These are phyloP conservation scores for Stictocephala bisonia DNA, from an alignment of 2,888 invertebrate species.

Conservation along the genomic window DNA sequence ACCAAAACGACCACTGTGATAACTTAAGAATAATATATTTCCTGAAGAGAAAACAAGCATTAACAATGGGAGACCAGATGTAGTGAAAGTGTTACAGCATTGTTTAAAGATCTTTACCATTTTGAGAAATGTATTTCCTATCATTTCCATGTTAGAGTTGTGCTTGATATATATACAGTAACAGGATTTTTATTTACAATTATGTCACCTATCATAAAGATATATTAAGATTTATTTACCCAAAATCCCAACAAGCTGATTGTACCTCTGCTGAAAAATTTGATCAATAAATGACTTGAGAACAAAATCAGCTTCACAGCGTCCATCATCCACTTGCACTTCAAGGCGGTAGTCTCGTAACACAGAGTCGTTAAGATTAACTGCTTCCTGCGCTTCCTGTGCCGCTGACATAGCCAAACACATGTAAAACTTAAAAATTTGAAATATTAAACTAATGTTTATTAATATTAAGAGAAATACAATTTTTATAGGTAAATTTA, in stretches of 20 bases:
- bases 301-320: conserved; percentile 78
- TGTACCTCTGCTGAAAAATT: conserved; percentile 68
- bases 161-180: too few species aligned
- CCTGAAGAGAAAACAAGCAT: too few species aligned
- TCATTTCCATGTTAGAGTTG: too few species aligned
- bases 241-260: conserved; percentile 75
- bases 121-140: too few species aligned
- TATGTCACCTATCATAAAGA: too few species aligned
- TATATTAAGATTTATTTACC: conserved; percentile 64
- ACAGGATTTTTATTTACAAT: too few species aligned
- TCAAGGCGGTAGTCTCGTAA: conserved; percentile 72
- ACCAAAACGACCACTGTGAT: too few species aligned
- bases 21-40: too few species aligned
- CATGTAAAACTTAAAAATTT: background rate
- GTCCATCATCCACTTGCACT: conserved; percentile 72
- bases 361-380: conserved; percentile 71
- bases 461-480: background rate
- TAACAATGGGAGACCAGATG: too few species aligned
- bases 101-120: too few species aligned
- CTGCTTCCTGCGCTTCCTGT: conserved; percentile 71
- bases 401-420: conserved; percentile 73
- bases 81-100: too few species aligned
- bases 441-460: too few species aligned
- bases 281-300: conserved; percentile 81
- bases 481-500: background rate